Conservation (phyloP, 2,797 vertebrate species). For the Bovichtus variegatus region DNA sequence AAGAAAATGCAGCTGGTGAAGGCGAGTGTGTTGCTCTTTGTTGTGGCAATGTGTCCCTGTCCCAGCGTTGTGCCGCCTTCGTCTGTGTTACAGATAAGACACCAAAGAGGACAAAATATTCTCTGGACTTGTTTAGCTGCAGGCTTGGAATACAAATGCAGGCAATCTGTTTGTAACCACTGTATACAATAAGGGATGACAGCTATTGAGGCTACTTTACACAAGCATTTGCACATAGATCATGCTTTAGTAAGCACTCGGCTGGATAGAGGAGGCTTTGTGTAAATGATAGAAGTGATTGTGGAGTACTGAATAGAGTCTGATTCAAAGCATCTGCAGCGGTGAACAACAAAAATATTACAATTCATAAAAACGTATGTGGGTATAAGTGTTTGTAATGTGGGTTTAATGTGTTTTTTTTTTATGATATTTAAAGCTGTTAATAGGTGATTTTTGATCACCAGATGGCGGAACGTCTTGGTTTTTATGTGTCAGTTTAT, state of each 20-base stretch:
- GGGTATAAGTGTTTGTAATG: neutral
- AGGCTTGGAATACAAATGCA: conserved; percentile 57
- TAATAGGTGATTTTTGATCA: neutral
- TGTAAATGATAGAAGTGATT: conserved; percentile 44
- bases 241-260: conserved; percentile 29
- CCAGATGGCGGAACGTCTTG: neutral
- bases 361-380: neutral
- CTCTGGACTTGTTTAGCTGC: conserved; percentile 42
- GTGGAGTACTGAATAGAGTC: conserved; percentile 30
- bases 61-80: conserved; percentile 23
- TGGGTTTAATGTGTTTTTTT: neutral
- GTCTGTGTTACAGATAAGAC: conserved; percentile 61
- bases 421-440: conserved; percentile 1
- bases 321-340: conserved; percentile 16
- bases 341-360: conserved; percentile 11
- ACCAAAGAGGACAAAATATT: conserved; percentile 50
- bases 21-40: conserved; percentile 40
- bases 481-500: neutral
- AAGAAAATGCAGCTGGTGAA: conserved; percentile 37
- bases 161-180: conserved; percentile 43
- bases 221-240: conserved; percentile 43
- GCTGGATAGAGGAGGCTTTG: conserved; percentile 33
- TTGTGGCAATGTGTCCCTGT: conserved; percentile 27
- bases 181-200: conserved; percentile 23
- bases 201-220: conserved; percentile 43